Evolutionary conservation across 1,140 invertebrate species (phyloP).

Genomic region (Calliphora vicina): DNA sequence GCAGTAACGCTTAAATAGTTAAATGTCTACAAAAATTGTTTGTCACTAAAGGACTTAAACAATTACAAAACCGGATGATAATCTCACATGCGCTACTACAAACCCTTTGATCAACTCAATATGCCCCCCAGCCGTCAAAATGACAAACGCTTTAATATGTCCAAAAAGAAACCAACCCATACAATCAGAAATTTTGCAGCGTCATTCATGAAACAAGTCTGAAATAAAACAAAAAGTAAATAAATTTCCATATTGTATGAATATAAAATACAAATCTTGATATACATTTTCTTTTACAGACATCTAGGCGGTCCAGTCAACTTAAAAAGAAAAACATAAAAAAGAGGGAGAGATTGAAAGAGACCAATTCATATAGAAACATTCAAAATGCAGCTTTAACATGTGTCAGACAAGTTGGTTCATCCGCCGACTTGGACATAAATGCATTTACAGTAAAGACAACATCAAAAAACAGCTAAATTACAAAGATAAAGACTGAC

Average conservation of each 20-base stretch:
- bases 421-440: too few species aligned
- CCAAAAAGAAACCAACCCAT: neutral
- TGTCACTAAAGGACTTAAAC: too few species aligned
- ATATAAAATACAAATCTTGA: neutral
- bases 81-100: too few species aligned
- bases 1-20: too few species aligned
- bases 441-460: too few species aligned
- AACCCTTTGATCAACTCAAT: too few species aligned
- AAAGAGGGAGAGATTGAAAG: neutral
- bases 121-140: too few species aligned
- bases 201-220: neutral
- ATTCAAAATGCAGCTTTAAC: too few species aligned
- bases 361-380: neutral
- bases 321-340: neutral
- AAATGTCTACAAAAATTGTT: too few species aligned
- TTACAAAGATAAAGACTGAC: neutral
- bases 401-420: too few species aligned
- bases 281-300: neutral
- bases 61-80: too few species aligned
- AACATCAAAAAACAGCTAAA: too few species aligned
- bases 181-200: neutral
- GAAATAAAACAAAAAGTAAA: neutral
- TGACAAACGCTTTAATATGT: neutral
- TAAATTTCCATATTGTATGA: neutral
- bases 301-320: neutral